Base-by-base conservation (phyloP, 2,797 vertebrate species). In the Dicrostonyx torquatus region DNA sequence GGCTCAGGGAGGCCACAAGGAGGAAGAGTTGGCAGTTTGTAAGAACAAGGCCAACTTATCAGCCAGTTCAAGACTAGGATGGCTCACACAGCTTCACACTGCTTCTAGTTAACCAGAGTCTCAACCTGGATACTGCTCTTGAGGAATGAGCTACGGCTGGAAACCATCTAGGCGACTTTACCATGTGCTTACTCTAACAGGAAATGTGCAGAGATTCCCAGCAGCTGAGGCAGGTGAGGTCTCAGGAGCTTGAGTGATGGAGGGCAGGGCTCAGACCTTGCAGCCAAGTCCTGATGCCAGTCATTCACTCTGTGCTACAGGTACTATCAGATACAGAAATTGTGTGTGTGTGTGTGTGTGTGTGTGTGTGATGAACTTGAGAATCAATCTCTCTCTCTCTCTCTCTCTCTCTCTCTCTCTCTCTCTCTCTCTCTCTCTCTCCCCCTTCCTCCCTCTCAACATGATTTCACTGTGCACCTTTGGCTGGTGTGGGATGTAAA, bases 121-220 rank as follows among this genome's bases (percentile, higher is more conserved):
- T 66, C 40, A 60, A 13, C 68, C 48, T 76, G 48, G 62, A 79
- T 24, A n/a, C 4, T 8, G 4, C 18, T 24, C 0, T n/a, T n/a
- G 50, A 0, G 8, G 68, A 93, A 20, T 34, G 83, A 83, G 37
- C 80, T 88, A 24, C 22, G 37, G 7, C 1, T 2, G 6, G 91
- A 55, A 89, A 78, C 50, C 50, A 50, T 34, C 4, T 34, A 34
- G 78, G 77, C n/a, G 53, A 70, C 6, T 31, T 79, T 53, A 48
- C 20, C 0, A 1, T 1, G 3, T 72, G 53, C 86, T 7, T 7
- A 43, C 64, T n/a, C 26, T 3, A n/a, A 89, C 0, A 43, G 77
- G 62, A 94, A 93, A 34, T 29, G 58, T 0, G 10, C 12, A 92
- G 31, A 83, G 37, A 64, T 70, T 83, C 24, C 26, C 48, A 82